Evolutionary conservation across 2,888 invertebrate genomes (phyloP).

Genomic region (Drosophila differens): DNA sequence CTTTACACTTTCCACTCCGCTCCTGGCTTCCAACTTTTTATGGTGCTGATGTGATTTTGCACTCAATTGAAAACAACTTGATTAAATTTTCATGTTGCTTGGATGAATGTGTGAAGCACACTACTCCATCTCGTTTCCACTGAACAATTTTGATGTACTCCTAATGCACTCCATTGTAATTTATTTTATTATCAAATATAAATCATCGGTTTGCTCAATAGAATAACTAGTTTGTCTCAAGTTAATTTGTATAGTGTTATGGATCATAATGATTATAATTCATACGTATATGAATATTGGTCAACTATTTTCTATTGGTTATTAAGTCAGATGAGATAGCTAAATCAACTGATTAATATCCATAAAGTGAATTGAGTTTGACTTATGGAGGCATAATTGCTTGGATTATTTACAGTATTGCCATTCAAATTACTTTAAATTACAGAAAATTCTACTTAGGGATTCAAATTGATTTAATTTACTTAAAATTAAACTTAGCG

Average conservation of each 20-base stretch:
- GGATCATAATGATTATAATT: not conserved
- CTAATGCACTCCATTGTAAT: constrained; percentile 11
- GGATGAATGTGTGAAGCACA: constrained; percentile 54
- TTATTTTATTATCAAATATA: constrained; percentile 33
- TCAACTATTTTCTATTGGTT: no score
- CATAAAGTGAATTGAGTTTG: not conserved
- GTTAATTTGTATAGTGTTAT: not conserved
- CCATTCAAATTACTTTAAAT: no score
- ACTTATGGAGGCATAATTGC: not conserved
- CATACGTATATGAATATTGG: not conserved
- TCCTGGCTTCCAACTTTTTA: constrained; percentile 43
- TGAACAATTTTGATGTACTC: constrained; percentile 26
- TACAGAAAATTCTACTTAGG: no score
- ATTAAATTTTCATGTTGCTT: constrained; percentile 78
- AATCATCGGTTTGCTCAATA: constrained; percentile 10
- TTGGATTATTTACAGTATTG: not conserved
- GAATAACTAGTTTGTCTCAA: not conserved
- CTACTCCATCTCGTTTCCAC: constrained; percentile 39
- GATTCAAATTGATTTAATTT: not conserved
- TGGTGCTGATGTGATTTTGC: constrained; percentile 82
- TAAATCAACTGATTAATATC: not conserved
- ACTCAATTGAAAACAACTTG: constrained; percentile 82
- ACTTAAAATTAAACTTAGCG: not conserved
- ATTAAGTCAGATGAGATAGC: not conserved
- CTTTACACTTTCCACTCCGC: constrained; percentile 49